Conservation (phyloP, 2,113 vertebrate genomes). For the Zosterops borbonicus region DNA sequence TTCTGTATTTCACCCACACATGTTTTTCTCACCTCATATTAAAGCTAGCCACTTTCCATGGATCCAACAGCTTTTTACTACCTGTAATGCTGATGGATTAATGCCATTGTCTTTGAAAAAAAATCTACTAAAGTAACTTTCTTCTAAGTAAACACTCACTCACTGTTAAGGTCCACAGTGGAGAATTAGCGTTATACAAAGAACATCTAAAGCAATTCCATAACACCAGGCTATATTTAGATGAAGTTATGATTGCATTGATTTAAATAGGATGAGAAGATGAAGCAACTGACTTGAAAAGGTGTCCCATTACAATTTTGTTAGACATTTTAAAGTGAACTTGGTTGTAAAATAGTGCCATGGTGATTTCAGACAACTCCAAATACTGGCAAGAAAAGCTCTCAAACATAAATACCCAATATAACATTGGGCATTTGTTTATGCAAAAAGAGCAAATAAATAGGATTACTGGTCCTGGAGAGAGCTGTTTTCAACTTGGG, state of each 20-base stretch:
- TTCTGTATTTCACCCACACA: not conserved
- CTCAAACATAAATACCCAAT: not conserved
- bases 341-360: not conserved
- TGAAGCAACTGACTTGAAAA: not conserved
- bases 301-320: not conserved
- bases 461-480: not conserved
- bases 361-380: not conserved
- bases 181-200: not conserved
- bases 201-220: not conserved
- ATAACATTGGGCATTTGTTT: not conserved
- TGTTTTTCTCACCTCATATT: not conserved
- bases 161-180: not conserved
- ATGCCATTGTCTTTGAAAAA: not conserved
- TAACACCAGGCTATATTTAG: not conserved
- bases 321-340: not conserved
- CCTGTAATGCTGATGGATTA: not conserved
- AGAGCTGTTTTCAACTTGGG: not conserved
- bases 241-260: not conserved
- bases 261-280: not conserved
- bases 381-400: not conserved
- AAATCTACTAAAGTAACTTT: not conserved
- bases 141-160: not conserved
- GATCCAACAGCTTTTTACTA: not conserved
- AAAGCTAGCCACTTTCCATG: not conserved
- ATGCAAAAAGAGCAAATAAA: not conserved